These are phyloP conservation scores for Electrona antarctica DNA, from an alignment of 2,113 vertebrate species.

Conservation along the genomic window DNA sequence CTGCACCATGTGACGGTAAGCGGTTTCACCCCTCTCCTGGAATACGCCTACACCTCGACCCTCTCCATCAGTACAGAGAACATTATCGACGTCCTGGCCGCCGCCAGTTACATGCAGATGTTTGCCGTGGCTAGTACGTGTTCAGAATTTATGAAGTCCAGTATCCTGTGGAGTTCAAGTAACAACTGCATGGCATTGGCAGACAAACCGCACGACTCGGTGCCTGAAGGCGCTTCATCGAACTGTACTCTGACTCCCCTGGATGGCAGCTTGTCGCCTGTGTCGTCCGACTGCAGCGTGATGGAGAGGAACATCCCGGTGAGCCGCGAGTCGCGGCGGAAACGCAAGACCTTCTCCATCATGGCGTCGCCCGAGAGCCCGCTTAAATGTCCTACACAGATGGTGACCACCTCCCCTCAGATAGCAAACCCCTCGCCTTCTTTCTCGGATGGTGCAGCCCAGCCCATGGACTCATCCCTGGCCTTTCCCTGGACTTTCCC, in stretches of 20 bases:
- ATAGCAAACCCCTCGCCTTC: constrained; percentile 90
- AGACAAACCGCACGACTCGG: constrained; percentile 86
- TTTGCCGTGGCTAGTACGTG: constrained; percentile 97
- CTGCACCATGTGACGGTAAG: constrained; percentile 97
- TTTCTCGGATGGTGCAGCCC: constrained; percentile 88
- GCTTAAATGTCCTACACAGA: constrained; percentile 89
- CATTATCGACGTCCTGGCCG: constrained; percentile 96
- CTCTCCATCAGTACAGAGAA: constrained; percentile 98
- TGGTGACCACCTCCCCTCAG: constrained; percentile 91
- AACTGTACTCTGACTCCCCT: constrained; percentile 89
- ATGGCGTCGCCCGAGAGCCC: constrained; percentile 93
- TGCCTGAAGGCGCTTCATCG: constrained; percentile 85
- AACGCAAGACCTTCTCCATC: constrained; percentile 93
- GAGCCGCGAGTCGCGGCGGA: constrained; percentile 91
- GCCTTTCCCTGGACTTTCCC: constrained; percentile 98
- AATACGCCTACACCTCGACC: constrained; percentile 97
- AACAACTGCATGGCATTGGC: constrained; percentile 71
- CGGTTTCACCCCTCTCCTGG: constrained; percentile 94
- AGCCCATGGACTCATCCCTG: constrained; percentile 92
- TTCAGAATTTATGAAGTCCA: constrained; percentile 99
- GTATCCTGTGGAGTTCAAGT: constrained; percentile 91
- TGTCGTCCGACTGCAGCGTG: constrained; percentile 96
- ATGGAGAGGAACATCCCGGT: constrained; percentile 92
- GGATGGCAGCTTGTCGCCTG: constrained; percentile 93
- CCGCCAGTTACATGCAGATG: constrained; percentile 99